Percentiles rank a stretch among this genome's conserved stretches.
Evolutionary conservation across 2,888 invertebrate genomes (phyloP).

Genomic region (Margaritifera margaritifera): DNA sequence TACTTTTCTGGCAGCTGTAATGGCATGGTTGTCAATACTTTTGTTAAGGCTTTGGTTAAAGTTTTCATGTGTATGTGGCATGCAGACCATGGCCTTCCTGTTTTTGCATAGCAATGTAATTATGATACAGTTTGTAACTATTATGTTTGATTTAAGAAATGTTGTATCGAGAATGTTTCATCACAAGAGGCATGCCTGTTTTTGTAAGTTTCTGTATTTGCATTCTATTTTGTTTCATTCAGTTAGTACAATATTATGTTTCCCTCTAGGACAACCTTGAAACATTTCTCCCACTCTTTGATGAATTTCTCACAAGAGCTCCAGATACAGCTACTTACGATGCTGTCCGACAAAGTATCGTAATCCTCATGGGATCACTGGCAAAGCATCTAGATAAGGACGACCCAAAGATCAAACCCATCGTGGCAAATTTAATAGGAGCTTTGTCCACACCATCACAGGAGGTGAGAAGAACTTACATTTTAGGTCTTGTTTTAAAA

Average conservation of each 20-base stretch:
- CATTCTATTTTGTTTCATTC: not conserved
- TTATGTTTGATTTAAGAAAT: not conserved
- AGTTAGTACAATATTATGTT: not conserved
- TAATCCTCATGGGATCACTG: conserved; percentile 96
- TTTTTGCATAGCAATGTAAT: no score
- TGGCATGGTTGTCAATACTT: no score
- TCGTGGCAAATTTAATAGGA: conserved; percentile 89
- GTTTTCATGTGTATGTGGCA: no score
- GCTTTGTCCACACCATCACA: conserved; percentile 97
- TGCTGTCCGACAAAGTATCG: conserved; percentile 94
- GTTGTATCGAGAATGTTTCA: not conserved
- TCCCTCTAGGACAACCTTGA: conserved; percentile 75
- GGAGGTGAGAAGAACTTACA: conserved; percentile 77
- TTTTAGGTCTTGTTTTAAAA: not conserved
- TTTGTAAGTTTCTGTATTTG: not conserved
- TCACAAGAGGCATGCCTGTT: not conserved
- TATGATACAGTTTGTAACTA: no score
- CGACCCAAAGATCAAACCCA: conserved; percentile 92
- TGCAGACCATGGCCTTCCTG: no score
- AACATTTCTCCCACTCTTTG: conserved; percentile 90
- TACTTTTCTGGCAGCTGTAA: no score
- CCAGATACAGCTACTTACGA: conserved; percentile 93
- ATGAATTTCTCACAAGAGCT: conserved; percentile 92
- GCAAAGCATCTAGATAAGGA: conserved; percentile 95
- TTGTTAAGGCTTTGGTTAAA: no score